These are phyloP conservation scores for Agapornis canus DNA, from an alignment of 2,797 vertebrate genomes.

Conservation along the genomic window DNA sequence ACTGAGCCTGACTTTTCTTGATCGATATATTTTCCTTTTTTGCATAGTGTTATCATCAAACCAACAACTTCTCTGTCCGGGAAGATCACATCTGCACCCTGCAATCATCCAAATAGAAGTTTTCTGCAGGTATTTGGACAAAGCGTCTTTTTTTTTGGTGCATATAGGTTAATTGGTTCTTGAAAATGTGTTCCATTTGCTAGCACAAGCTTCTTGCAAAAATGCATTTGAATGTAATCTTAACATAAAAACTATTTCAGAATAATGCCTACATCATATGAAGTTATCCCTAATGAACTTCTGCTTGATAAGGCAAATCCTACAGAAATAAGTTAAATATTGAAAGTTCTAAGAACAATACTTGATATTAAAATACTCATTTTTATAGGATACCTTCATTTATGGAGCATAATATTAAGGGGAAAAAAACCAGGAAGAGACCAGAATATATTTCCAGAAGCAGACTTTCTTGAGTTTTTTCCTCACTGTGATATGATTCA, in stretches of 20 bases:
- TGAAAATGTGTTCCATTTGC: neutral
- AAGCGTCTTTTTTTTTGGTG: neutral
- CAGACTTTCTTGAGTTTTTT: rapidly evolving
- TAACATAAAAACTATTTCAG: neutral
- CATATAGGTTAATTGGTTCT: neutral
- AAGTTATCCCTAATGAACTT: neutral
- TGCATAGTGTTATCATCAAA: neutral
- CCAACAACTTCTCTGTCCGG: neutral
- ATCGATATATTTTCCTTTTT: neutral
- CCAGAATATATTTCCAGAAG: neutral
- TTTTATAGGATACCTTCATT: neutral
- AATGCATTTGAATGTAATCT: neutral
- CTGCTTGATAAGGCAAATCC: neutral
- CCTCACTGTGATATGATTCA: neutral
- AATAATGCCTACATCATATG: neutral
- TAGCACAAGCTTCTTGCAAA: rapidly evolving
- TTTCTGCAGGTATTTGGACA: neutral
- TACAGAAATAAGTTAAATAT: neutral
- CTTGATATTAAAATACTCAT: neutral
- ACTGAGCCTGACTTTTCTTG: neutral
- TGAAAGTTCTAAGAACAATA: neutral
- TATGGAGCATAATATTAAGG: neutral
- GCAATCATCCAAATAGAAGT: neutral
- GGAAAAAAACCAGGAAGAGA: neutral
- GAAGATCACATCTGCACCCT: neutral